phyloP scores from a whole-genome alignment of 2,888 invertebrate genomes.

The Drosophila trichaetosa region DNA sequence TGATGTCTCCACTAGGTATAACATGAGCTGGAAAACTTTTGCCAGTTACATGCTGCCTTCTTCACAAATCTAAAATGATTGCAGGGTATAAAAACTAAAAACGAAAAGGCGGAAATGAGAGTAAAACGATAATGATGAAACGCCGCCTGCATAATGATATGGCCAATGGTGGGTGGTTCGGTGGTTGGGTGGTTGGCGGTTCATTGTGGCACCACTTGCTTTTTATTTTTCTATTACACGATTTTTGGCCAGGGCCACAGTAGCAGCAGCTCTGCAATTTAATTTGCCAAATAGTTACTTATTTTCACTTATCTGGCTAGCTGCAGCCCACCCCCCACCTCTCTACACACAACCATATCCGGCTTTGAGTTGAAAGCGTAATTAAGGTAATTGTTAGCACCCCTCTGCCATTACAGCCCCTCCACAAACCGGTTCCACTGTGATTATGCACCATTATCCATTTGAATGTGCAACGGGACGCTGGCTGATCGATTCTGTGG shows the following conservation, averaged over 20 bases:
- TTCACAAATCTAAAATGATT: not conserved
- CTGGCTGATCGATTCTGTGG: conserved; percentile 62
- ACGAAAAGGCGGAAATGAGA: conserved; percentile 64
- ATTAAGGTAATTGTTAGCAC: conserved; percentile 67
- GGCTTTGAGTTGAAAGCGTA: conserved; percentile 44
- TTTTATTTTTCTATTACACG: conserved; percentile 58
- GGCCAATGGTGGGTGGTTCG: conserved; percentile 24
- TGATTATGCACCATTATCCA: conserved; percentile 37
- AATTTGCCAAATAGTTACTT: conserved; percentile 54
- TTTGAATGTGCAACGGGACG: conserved; percentile 29
- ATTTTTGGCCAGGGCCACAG: conserved; percentile 18
- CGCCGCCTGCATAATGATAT: conserved; percentile 69
- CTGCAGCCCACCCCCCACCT: too few relatives aligned
- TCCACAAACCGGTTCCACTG: not conserved
- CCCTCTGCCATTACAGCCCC: not conserved
- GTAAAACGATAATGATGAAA: conserved; percentile 71
- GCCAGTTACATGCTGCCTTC: not conserved
- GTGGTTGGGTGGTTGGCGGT: not conserved
- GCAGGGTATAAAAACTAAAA: conserved; percentile 12
- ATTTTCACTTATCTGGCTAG: conserved; percentile 20
- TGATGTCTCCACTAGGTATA: not conserved
- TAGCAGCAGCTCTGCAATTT: conserved; percentile 48
- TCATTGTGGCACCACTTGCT: conserved; percentile 28
- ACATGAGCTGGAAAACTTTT: not conserved
- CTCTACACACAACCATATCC: not conserved